Percentiles rank a stretch among this genome's conserved stretches.
These are phyloP conservation scores for Phytoseiulus persimilis DNA, from an alignment of 2,888 invertebrate species.

Conservation along the genomic window DNA sequence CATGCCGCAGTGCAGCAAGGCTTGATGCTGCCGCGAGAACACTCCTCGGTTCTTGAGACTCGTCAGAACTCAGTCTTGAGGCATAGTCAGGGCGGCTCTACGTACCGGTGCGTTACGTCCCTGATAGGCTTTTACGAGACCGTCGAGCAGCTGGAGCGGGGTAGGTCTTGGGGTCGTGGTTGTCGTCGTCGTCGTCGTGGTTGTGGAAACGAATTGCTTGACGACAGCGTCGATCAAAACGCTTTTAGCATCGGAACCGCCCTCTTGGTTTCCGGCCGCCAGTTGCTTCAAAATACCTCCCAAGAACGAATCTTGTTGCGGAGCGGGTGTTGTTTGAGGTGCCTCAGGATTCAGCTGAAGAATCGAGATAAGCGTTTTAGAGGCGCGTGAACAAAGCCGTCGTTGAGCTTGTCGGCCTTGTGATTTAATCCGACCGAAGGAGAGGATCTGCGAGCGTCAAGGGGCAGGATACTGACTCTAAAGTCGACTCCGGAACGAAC, in stretches of 20 bases:
- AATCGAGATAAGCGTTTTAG: background rate
- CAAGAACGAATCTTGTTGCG: background rate
- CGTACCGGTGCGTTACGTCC: background rate
- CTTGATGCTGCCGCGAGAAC: too few species aligned
- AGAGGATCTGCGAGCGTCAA: too few species aligned
- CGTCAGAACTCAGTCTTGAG: too few species aligned
- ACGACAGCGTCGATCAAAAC: conserved; percentile 9
- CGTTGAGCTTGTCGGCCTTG: too few species aligned
- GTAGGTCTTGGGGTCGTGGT: background rate
- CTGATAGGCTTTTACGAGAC: background rate
- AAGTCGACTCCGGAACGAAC: background rate
- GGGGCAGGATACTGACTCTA: too few species aligned
- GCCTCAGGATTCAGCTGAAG: background rate
- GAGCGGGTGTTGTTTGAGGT: background rate
- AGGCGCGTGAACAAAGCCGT: too few species aligned
- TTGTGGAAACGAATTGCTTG: background rate
- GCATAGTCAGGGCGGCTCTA: too few species aligned
- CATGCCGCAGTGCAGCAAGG: too few species aligned
- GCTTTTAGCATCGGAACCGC: background rate
- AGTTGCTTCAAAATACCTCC: conserved; percentile 6
- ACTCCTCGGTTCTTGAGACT: too few species aligned
- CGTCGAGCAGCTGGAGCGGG: background rate
- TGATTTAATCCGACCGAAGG: too few species aligned
- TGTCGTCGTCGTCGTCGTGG: conserved; percentile 13
- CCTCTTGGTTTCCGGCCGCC: background rate